These are phyloP conservation scores for Agrotis exclamationis DNA, from an alignment of 2,888 invertebrate species.

Conservation along the genomic window DNA sequence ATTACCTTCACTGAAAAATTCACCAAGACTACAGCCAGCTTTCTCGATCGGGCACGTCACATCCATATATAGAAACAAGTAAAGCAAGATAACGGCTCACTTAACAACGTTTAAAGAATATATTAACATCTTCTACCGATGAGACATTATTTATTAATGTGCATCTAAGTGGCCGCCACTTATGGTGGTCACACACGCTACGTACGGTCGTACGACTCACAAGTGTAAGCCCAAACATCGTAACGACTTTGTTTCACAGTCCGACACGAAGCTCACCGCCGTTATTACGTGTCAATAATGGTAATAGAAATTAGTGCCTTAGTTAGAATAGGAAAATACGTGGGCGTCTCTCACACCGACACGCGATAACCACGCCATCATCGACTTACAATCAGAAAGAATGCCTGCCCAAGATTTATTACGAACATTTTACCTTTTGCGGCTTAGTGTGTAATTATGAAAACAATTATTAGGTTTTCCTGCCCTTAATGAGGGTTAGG, in stretches of 20 bases:
- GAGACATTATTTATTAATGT: constrained; percentile 82
- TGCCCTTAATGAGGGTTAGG: constrained; percentile 55
- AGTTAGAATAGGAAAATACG: constrained; percentile 70
- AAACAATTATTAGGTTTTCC: constrained; percentile 63
- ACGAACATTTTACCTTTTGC: constrained; percentile 40
- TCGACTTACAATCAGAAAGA: constrained; percentile 48
- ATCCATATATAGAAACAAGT: constrained; percentile 71
- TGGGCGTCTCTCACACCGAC: constrained; percentile 64
- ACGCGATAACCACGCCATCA: constrained; percentile 56
- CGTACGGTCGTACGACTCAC: constrained; percentile 68
- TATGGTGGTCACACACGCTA: constrained; percentile 80
- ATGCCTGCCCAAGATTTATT: constrained; percentile 54
- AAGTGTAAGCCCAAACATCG: constrained; percentile 75
- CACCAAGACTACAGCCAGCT: constrained; percentile 17
- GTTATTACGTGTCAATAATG: constrained; percentile 84
- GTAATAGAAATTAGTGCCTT: constrained; percentile 78
- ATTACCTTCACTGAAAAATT: constrained; percentile 34
- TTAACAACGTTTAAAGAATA: constrained; percentile 79
- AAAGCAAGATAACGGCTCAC: constrained; percentile 72
- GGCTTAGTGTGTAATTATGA: constrained; percentile 54
- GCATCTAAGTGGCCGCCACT: constrained; percentile 84
- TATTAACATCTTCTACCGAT: constrained; percentile 80
- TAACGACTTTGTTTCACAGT: constrained; percentile 82
- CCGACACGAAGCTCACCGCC: constrained; percentile 75
- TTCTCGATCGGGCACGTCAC: constrained; percentile 38